Evolutionary conservation across 2,113 vertebrate genomes (phyloP), one percentile per base, ranked within the genome.

Genomic region (Mesitornis unicolor): DNA sequence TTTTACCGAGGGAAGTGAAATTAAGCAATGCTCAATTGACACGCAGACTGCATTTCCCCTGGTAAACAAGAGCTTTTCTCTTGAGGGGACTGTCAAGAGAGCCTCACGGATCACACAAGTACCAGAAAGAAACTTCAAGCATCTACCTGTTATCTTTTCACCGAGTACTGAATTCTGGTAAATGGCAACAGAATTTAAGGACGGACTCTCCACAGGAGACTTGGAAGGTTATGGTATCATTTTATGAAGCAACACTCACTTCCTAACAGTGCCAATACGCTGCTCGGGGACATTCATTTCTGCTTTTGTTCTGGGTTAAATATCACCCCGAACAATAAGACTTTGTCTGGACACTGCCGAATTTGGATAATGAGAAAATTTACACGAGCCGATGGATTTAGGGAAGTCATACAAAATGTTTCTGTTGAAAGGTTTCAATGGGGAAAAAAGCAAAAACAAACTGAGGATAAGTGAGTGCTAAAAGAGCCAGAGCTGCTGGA

Each of bases 61-160:
- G 69, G 80, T 96, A 89, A 95, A 93, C 88, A 93, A 74, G 88
- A 89, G 88, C 65, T 94, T 84, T 86, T 90, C 89, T 96, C 96
- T 92, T 79, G 90, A 90, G 79, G 48, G 29, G 60, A 75, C 60
- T 11, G 5, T 29, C 1, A 0, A 56, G 94, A 96, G 56, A 88
- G 40, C 48, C 43, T 71, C 61, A 48, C 1, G 4, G 71, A 77
- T 81, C 77, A 74, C 11, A 53, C 25, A 71, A 82, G 69, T 53
- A 89, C 28, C 57, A 84, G 76, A 81, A 91, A 93, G 68, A 70
- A 95, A 94, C 83, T 84, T 92, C 31, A 77, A 83, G 42, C 63
- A 86, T 94, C 90, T 95, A 96, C 86, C 73, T 71, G 57, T 53
- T 94, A 88, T 53, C 88, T 89, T 68, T 81, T 45, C 85, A 68